phyloP scores from a whole-genome alignment of 1,140 invertebrate genomes.

The Nephila pilipes region DNA sequence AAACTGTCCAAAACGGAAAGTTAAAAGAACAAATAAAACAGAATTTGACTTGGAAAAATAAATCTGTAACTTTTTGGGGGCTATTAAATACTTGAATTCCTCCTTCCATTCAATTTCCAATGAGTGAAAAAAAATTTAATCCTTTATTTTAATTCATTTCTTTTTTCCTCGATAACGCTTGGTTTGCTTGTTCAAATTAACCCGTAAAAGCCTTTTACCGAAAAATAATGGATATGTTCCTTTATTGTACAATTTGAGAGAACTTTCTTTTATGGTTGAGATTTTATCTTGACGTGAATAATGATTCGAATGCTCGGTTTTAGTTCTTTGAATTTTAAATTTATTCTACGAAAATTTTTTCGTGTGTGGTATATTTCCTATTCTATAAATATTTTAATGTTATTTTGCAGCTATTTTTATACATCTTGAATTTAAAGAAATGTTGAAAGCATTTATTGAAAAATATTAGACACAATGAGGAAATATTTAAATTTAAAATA shows the following conservation, averaged over 20 bases:
- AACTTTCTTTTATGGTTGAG: background rate
- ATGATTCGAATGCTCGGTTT: background rate
- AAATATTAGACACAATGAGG: too few relatives aligned
- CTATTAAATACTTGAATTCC: background rate
- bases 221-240: background rate
- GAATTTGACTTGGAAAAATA: background rate
- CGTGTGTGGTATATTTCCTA: too few relatives aligned
- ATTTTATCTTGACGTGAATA: conserved; percentile 13
- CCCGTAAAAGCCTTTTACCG: background rate
- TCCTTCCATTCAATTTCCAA: background rate
- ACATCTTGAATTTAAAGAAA: too few relatives aligned
- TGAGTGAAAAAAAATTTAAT: background rate
- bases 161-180: background rate
- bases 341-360: too few relatives aligned
- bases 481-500: too few relatives aligned
- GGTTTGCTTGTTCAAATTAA: background rate
- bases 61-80: background rate
- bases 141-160: background rate
- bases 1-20: too few relatives aligned
- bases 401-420: too few relatives aligned
- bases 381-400: too few relatives aligned
- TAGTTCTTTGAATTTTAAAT: too few relatives aligned
- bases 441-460: too few relatives aligned
- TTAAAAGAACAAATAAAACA: too few relatives aligned
- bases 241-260: background rate